Conservation (phyloP, 2,797 vertebrate genomes). For the Micrastur ruficollis region DNA sequence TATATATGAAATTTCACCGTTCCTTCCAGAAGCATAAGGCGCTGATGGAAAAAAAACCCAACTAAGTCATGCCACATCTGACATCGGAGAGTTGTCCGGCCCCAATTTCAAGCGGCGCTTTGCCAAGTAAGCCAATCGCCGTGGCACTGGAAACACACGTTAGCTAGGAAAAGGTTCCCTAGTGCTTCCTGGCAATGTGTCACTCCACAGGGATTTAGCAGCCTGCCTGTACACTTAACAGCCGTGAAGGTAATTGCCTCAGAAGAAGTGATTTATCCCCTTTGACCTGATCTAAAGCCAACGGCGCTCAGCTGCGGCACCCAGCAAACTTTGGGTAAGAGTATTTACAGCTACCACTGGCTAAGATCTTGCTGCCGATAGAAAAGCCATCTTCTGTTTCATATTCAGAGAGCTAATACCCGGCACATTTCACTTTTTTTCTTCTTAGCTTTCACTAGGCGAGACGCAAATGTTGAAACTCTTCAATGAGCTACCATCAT, state of each 20-base stretch:
- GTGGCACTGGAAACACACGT: not conserved
- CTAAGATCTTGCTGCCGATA: not conserved
- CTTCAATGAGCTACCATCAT: not conserved
- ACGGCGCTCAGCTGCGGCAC: not conserved
- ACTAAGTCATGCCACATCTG: not conserved
- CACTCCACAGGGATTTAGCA: not conserved
- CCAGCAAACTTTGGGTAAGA: not conserved
- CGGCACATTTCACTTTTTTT: not conserved
- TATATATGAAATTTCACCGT: accelerated
- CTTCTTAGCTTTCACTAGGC: not conserved
- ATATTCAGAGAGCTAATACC: not conserved
- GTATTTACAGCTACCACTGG: not conserved
- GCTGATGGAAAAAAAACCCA: not conserved
- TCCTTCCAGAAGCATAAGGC: not conserved
- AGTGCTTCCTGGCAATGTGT: not conserved
- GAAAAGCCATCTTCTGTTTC: not conserved
- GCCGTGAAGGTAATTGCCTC: not conserved
- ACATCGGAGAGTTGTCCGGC: not conserved
- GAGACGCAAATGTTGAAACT: not conserved
- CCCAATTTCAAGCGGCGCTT: not conserved
- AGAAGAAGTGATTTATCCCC: not conserved
- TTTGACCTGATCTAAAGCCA: not conserved
- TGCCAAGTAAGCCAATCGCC: not conserved
- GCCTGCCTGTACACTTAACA: not conserved
- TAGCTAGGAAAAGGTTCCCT: not conserved